Conservation (phyloP, 1,140 invertebrate species). For the Orchesella cincta region DNA sequence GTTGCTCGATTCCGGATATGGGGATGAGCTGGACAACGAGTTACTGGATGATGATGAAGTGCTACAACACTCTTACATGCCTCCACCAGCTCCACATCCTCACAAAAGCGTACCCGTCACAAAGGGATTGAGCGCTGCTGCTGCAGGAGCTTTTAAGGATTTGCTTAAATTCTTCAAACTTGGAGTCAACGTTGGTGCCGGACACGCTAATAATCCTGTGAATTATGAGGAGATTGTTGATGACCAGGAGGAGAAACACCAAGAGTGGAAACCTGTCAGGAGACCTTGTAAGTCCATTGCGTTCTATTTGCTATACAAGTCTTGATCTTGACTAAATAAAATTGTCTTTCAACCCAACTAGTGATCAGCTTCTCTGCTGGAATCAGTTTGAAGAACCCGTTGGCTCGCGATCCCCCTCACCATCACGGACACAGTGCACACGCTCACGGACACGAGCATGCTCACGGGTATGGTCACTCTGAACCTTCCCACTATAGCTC, state of each 20-base stretch:
- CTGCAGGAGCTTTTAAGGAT: slow-evolving; percentile 11
- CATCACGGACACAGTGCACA: neutral
- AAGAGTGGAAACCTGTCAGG: slow-evolving; percentile 13
- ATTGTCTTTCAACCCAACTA: neutral
- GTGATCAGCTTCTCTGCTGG: slow-evolving; percentile 4
- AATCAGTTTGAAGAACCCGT: neutral
- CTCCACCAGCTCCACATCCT: neutral
- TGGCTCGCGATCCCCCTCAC: neutral
- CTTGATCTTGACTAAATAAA: neutral
- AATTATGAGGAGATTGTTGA: neutral
- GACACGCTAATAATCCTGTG: neutral
- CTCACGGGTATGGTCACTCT: neutral
- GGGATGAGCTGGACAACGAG: neutral
- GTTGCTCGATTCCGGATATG: slow-evolving; percentile 8
- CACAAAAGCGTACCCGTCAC: neutral
- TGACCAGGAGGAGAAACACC: neutral
- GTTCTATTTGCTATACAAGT: neutral
- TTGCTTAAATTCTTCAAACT: slow-evolving; percentile 7
- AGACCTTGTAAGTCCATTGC: neutral
- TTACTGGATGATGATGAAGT: neutral
- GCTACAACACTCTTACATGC: slow-evolving; percentile 13
- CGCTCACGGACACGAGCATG: too few species aligned
- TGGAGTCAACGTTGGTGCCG: slow-evolving; percentile 41
- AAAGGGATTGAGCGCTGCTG: neutral
- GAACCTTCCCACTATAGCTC: slow-evolving; percentile 33